These are phyloP conservation scores for Eulemur albifrons DNA, from an alignment of 2,797 vertebrate genomes.

Conservation along the genomic window DNA sequence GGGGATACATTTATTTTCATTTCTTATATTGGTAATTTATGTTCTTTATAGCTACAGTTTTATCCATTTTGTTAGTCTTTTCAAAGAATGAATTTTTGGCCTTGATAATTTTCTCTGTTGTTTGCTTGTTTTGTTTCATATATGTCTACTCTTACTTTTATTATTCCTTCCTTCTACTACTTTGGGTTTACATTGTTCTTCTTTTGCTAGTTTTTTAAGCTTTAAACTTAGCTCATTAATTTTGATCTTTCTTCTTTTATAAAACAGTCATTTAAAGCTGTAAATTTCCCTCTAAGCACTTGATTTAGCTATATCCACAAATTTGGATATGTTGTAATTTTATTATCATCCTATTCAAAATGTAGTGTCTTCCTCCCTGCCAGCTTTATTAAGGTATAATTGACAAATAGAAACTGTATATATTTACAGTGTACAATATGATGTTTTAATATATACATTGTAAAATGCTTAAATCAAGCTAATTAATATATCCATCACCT, in stretches of 20 bases:
- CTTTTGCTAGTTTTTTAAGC: neutral
- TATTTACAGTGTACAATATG: neutral
- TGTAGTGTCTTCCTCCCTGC: neutral
- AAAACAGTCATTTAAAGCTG: neutral
- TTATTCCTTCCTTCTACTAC: neutral
- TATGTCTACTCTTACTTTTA: neutral
- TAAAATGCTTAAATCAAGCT: no score
- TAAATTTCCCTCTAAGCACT: neutral
- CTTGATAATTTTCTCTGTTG: neutral
- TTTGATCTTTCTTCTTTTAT: neutral
- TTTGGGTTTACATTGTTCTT: neutral
- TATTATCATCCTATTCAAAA: neutral
- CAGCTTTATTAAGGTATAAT: neutral
- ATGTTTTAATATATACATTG: no score
- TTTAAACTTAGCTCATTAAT: neutral
- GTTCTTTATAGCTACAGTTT: neutral
- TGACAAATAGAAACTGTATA: neutral
- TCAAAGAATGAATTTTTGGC: neutral
- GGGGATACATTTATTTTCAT: neutral
- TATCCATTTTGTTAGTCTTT: neutral
- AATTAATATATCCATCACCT: neutral
- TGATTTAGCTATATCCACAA: neutral
- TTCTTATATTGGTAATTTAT: neutral
- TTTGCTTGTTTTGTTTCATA: neutral
- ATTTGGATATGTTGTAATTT: neutral